phyloP scores from a whole-genome alignment of 2,888 invertebrate species.

The Pharmacophagus antenor region DNA sequence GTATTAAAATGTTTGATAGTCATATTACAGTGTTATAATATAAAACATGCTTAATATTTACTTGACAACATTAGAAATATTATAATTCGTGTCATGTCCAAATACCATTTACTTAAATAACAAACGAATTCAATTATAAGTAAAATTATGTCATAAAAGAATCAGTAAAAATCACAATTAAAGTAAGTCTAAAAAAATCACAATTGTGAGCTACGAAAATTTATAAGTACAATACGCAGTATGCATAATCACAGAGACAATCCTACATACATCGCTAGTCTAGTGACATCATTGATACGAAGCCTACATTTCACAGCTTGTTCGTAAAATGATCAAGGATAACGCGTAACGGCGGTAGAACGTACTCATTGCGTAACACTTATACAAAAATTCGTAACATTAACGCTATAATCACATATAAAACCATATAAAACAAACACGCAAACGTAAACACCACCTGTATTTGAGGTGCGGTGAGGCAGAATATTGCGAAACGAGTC shows the following conservation, averaged over 20 bases:
- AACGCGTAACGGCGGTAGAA: constrained; percentile 15
- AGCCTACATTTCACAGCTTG: constrained; percentile 34
- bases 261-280: constrained; percentile 11
- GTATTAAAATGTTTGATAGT: too few species aligned
- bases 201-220: neutral
- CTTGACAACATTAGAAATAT: neutral
- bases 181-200: neutral
- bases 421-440: constrained; percentile 12
- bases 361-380: constrained; percentile 18
- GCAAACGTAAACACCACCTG: constrained; percentile 16
- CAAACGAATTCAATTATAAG: neutral
- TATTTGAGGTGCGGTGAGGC: neutral
- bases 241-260: constrained; percentile 21
- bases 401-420: constrained; percentile 15
- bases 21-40: too few species aligned
- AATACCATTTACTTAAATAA: neutral
- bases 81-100: constrained; percentile 4
- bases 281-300: constrained; percentile 27
- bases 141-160: neutral
- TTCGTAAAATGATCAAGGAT: constrained; percentile 32
- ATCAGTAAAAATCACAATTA: neutral
- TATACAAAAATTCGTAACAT: constrained; percentile 23
- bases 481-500: constrained; percentile 16
- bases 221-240: neutral
- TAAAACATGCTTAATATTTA: neutral